These are phyloP conservation scores for Leptosomus discolor DNA, from an alignment of 2,113 vertebrate genomes.

Conservation along the genomic window DNA sequence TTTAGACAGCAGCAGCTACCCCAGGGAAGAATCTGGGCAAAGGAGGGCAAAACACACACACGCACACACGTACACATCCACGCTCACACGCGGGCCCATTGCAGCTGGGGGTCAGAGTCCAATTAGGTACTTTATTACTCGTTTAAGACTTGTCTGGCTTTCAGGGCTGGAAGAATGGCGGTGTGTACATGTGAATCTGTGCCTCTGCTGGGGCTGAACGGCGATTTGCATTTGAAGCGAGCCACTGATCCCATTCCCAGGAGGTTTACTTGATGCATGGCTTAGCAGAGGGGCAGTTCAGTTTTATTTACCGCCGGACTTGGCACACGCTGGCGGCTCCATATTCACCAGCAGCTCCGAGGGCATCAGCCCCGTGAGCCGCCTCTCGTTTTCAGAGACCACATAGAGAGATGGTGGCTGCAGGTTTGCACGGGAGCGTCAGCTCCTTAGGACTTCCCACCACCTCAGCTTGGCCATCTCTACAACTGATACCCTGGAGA, in stretches of 20 bases:
- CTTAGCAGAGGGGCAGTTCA: background rate
- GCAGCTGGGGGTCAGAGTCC: background rate
- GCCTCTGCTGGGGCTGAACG: fast-evolving
- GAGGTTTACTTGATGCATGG: background rate
- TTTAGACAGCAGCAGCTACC: background rate
- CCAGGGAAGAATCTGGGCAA: background rate
- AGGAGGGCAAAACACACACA: background rate
- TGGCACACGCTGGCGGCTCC: background rate
- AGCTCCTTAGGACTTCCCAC: too few species aligned
- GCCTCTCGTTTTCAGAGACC: background rate
- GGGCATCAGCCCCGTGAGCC: fast-evolving
- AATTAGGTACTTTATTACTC: background rate
- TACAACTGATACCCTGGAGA: background rate
- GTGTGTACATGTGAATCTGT: fast-evolving
- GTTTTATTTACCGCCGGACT: background rate
- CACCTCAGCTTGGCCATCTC: background rate
- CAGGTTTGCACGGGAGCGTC: fast-evolving
- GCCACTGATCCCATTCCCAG: slow-evolving; percentile 14
- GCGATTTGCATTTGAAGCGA: slow-evolving; percentile 15
- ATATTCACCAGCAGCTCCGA: fast-evolving
- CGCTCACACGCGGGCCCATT: fast-evolving
- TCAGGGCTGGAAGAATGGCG: background rate
- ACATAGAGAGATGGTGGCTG: background rate
- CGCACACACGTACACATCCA: fast-evolving
- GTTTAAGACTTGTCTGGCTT: background rate